Evolutionary conservation across 2,113 vertebrate genomes (phyloP).

Genomic region (Cathartes aura): DNA sequence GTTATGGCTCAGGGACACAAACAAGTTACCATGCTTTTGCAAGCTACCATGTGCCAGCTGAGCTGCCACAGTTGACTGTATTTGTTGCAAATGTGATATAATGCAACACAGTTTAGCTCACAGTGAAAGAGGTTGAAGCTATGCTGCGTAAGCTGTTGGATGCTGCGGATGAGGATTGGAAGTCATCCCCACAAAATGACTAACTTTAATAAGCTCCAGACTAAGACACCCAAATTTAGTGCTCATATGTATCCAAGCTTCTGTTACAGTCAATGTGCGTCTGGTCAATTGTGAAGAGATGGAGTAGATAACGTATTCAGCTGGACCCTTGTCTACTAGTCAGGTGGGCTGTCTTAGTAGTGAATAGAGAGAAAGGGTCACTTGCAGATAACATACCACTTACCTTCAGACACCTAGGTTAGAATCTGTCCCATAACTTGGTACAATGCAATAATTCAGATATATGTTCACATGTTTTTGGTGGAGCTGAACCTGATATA

Average conservation of each 20-base stretch:
- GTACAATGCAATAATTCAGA: not conserved
- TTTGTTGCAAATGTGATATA: not conserved
- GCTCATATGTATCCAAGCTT: not conserved
- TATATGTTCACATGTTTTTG: accelerated
- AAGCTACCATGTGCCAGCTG: not conserved
- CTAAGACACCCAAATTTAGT: not conserved
- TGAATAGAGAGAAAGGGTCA: not conserved
- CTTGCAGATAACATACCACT: not conserved
- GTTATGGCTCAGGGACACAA: not conserved
- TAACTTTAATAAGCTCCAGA: not conserved
- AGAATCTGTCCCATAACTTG: not conserved
- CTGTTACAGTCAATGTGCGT: not conserved
- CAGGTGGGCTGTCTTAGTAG: not conserved
- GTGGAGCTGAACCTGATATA: not conserved
- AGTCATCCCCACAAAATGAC: not conserved
- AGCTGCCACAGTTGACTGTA: not conserved
- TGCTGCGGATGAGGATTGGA: not conserved
- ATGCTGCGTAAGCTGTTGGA: not conserved
- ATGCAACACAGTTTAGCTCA: not conserved
- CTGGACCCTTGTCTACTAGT: not conserved
- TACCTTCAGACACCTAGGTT: not conserved
- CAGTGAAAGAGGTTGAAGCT: not conserved
- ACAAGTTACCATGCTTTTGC: not conserved
- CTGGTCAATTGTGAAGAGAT: not conserved
- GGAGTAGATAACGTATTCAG: not conserved